phyloP scores from a whole-genome alignment of 2,888 invertebrate genomes.

The Orthonychiurus folsomi region DNA sequence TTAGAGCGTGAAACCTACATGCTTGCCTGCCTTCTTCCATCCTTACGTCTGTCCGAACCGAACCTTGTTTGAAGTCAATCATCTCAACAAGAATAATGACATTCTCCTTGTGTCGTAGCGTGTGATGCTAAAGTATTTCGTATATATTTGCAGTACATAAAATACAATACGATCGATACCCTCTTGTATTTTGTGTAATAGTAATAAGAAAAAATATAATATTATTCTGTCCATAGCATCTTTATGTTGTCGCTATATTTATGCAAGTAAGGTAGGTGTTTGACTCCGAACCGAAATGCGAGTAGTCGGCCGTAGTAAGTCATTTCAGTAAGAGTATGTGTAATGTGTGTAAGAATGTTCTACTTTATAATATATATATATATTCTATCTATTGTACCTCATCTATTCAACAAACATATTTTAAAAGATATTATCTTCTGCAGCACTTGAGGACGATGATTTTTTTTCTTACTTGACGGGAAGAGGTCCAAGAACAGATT shows the following conservation, averaged over 20 bases:
- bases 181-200: background rate
- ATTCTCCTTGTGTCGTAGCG: background rate
- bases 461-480: slow-evolving; percentile 16
- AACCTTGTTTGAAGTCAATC: background rate
- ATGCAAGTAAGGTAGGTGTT: background rate
- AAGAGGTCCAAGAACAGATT: slow-evolving; percentile 12
- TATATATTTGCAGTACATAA: background rate
- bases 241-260: background rate
- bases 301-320: background rate
- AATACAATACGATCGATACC: slow-evolving; percentile 1
- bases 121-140: background rate
- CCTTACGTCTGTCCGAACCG: background rate
- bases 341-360: background rate
- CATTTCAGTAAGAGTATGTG: background rate
- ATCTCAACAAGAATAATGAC: background rate
- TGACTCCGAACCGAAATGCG: background rate
- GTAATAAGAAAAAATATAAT: background rate
- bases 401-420: background rate
- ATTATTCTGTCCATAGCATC: background rate
- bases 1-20: background rate
- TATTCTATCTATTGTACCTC: background rate
- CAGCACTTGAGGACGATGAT: background rate
- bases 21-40: background rate
- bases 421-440: background rate
- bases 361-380: slow-evolving; percentile 1